Evolutionary conservation across 2,888 invertebrate genomes (phyloP).

Genomic region (Bembecia ichneumoniformis): DNA sequence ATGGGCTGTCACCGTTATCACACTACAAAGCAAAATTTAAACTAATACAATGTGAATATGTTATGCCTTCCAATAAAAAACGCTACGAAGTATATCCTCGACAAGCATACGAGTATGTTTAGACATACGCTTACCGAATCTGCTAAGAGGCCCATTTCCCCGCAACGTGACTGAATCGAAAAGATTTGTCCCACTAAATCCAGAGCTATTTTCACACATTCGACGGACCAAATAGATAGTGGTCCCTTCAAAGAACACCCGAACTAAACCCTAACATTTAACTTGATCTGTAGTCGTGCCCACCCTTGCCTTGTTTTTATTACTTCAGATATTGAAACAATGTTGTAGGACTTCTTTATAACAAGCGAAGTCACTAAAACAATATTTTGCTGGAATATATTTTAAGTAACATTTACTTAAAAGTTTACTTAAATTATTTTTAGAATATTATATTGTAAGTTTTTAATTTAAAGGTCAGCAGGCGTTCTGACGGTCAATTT

Average conservation of each 20-base stretch:
- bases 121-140: slow-evolving; percentile 60
- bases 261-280: slow-evolving; percentile 61
- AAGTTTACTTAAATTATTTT: too few relatives aligned
- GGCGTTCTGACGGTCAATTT: too few relatives aligned
- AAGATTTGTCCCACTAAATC: slow-evolving; percentile 66
- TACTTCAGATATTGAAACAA: not conserved
- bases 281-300: slow-evolving; percentile 42
- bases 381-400: too few relatives aligned
- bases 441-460: too few relatives aligned
- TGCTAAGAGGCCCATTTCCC: slow-evolving; percentile 58
- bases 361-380: not conserved
- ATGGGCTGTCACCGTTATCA: too few relatives aligned
- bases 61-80: slow-evolving; percentile 56
- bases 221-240: slow-evolving; percentile 62
- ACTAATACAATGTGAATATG: slow-evolving; percentile 6
- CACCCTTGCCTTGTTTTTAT: slow-evolving; percentile 20
- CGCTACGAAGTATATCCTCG: slow-evolving; percentile 18
- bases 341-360: not conserved
- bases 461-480: too few relatives aligned
- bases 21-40: too few relatives aligned
- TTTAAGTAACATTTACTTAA: too few relatives aligned
- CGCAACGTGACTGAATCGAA: slow-evolving; percentile 65
- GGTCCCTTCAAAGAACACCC: slow-evolving; percentile 52
- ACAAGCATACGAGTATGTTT: slow-evolving; percentile 21
- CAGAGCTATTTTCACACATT: slow-evolving; percentile 58